Evolutionary conservation across 2,113 vertebrate species (phyloP).

Genomic region (Pluvianellus socialis): DNA sequence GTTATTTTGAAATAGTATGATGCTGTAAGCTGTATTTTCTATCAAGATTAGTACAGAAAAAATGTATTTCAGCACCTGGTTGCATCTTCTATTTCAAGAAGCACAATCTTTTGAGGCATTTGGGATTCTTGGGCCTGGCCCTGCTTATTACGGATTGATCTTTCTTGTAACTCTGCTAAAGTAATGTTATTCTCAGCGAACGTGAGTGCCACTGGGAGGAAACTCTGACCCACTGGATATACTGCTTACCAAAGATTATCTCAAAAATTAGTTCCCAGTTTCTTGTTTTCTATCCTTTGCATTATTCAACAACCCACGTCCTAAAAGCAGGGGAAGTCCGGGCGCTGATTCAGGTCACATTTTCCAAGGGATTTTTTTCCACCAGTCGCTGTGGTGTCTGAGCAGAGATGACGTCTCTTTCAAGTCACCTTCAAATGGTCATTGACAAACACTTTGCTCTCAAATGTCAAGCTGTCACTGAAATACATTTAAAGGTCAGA

Average conservation of each 20-base stretch:
- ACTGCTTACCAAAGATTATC: neutral
- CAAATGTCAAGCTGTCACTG: constrained; percentile 13
- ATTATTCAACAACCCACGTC: neutral
- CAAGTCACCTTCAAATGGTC: constrained; percentile 1
- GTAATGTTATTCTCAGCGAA: neutral
- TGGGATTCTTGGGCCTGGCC: neutral
- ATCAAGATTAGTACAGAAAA: neutral
- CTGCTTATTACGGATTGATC: neutral
- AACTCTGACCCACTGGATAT: neutral
- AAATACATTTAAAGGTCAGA: constrained; percentile 20
- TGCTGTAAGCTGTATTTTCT: neutral
- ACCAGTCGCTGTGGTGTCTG: neutral
- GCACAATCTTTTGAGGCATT: neutral
- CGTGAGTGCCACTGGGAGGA: neutral
- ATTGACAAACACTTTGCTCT: neutral
- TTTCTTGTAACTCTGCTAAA: neutral
- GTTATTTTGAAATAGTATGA: neutral
- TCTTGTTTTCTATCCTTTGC: neutral
- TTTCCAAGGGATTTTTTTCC: neutral
- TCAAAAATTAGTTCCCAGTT: neutral
- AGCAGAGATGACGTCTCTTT: neutral
- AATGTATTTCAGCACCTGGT: neutral
- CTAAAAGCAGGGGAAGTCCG: neutral
- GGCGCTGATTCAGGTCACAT: neutral
- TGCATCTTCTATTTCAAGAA: neutral